Base-by-base conservation (phyloP, 2,888 invertebrate genomes). In the Lamproptera curius region DNA sequence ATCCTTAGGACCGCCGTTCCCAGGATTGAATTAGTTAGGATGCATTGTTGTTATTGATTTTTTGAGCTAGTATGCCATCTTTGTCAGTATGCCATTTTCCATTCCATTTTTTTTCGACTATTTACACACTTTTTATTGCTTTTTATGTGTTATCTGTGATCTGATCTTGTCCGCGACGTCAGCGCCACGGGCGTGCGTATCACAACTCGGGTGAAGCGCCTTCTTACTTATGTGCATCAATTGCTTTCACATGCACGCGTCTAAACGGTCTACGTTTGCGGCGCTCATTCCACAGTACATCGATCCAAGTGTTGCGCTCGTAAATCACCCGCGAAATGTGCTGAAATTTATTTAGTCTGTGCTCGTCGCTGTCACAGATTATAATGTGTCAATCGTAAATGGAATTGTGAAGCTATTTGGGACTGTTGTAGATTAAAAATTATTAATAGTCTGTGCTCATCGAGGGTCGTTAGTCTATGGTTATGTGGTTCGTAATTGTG, bases 401-500 rank as follows among this genome's bases (percentile, higher is more conserved):
- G 31, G 31, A 11, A 31, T 1, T 11, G 13, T 31, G 31, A 31
- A 9, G 9, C 3, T 31, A n/a, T n/a, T 11, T n/a, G 37, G 39
- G 36, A 42, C 54, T 40, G 9, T 38, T 13, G 35, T 36, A 31
- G 11, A 2, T 31, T 31, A 31, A 31, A 31, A 31, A 28, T 8
- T 10, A 28, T 10, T 28, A 11, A 16, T 47, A 13, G 48, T 46
- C 48, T 38, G 15, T 31, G 38, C 36, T 43, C 47, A 51, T 58
- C 55, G 58, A 57, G 58, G 58, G 60, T 60, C 55, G 59, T 54
- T 58, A 58, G 49, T 45, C 47, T 61, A 67, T 67, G 65, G 42
- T 26, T 20, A 85, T 87, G 86, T 87, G 85, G 85, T 81, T 70
- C 60, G 63, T 82, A 62, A 66, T 78, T 54, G 70, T 77, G 64